Evolutionary conservation across 2,113 vertebrate species (phyloP), one percentile per base, ranked within the genome.

Genomic region (Peromyscus polionotus): DNA sequence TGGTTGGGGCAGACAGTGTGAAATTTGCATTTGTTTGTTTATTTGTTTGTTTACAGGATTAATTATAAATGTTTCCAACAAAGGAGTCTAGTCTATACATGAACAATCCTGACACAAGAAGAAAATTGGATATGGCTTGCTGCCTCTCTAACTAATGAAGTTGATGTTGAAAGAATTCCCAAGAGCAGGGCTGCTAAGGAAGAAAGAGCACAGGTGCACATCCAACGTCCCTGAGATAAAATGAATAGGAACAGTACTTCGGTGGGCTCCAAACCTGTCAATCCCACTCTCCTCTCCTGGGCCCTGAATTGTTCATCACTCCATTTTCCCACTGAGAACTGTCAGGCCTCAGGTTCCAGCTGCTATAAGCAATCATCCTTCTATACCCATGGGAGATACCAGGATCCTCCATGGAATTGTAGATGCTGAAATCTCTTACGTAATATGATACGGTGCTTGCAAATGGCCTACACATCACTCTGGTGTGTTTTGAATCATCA

Each of bases 51-150:
- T 98, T 98, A 93, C 97, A 96, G 97, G 97, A 99, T 98, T 99
- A 98, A 99, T 98, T 98, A 98, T 98, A 98, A 99, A 98, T 98
- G 98, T 98, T 99, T 98, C 96, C 92, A 98, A 98, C 98, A 98
- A 99, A 98, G 98, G 96, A 97, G 77, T 57, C 97, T 96, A 67
- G 95, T 98, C 98, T 98, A 98, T 98, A 99, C 98, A 98, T 93
- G 98, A 99, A 98, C 98, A 98, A 97, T 96, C 92, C 96, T 98
- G 98, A 99, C 97, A 98, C 96, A 98, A 98, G 98, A 98, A 98
- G 98, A 98, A 99, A 99, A 99, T 98, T 99, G 98, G 98, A 98
- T 99, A 98, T 98, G 98, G 98, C 98, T 99, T 99, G 98, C 98
- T 99, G 98, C 98, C 94, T 99, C 98, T 70, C 0, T 98, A 98